Conservation (phyloP, 2,888 invertebrate genomes). For the Drosophila crucigera region DNA sequence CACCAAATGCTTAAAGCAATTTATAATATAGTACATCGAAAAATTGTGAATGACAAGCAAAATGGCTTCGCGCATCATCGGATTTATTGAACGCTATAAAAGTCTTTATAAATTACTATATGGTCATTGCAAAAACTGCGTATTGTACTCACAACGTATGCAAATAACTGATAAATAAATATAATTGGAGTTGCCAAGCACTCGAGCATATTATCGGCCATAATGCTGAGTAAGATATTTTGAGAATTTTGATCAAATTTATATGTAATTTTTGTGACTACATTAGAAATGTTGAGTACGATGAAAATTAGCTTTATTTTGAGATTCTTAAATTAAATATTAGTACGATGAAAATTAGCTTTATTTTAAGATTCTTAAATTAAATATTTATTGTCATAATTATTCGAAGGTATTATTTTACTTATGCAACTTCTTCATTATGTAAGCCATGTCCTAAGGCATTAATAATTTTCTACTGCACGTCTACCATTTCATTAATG, state of each 20-base stretch:
- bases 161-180: constrained; percentile 21
- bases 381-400: background rate
- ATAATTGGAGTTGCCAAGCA: constrained; percentile 32
- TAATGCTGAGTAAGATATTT: constrained; percentile 1
- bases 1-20: constrained; percentile 58
- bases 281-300: constrained; percentile 12
- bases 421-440: constrained; percentile 4
- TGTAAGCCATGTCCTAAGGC: background rate
- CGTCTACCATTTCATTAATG: constrained; percentile 32
- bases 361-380: background rate
- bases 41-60: constrained; percentile 52
- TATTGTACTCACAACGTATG: constrained; percentile 33
- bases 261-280: constrained; percentile 5
- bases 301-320: background rate
- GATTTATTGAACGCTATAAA: constrained; percentile 39
- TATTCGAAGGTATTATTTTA: background rate
- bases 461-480: constrained; percentile 13
- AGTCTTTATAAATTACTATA: background rate
- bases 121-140: background rate
- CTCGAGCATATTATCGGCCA: constrained; percentile 51
- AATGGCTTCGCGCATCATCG: constrained; percentile 47
- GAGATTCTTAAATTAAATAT: background rate
- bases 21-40: constrained; percentile 54
- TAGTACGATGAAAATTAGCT: background rate
- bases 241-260: constrained; percentile 12